Conservation (phyloP, 2,888 invertebrate genomes). For the Trissonchulus sp. region DNA sequence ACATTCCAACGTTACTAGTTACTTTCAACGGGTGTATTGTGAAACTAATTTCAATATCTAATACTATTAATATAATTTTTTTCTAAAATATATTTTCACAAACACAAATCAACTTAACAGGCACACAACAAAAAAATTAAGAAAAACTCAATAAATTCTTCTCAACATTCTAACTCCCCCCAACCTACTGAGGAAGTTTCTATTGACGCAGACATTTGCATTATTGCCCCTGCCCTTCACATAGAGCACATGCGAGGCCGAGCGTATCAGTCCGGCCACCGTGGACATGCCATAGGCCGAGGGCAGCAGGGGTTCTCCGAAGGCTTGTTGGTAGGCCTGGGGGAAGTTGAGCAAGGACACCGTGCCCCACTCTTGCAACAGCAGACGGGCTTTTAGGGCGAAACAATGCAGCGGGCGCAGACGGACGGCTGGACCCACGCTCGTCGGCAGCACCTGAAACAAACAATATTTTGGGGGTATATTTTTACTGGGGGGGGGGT, state of each 20-base stretch:
- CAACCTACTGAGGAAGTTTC: constrained; percentile 29
- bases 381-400: neutral
- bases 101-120: no score
- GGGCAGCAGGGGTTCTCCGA: constrained; percentile 64
- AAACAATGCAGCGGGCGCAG: neutral
- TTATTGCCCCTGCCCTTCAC: constrained; percentile 27
- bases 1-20: no score
- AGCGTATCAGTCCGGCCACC: constrained; percentile 79
- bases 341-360: neutral
- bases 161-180: no score
- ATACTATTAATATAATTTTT: no score
- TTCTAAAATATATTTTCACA: no score
- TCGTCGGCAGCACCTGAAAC: neutral
- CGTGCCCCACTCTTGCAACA: neutral
- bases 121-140: no score
- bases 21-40: no score
- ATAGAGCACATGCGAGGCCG: constrained; percentile 67
- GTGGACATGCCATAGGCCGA: constrained; percentile 88
- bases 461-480: no score
- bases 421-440: neutral
- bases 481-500: no score
- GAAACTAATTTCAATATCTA: no score
- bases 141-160: no score
- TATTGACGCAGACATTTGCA: constrained; percentile 25
- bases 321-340: constrained; percentile 54